Base-by-base conservation (phyloP, 1,140 invertebrate genomes). In the Sitophilus oryzae region DNA sequence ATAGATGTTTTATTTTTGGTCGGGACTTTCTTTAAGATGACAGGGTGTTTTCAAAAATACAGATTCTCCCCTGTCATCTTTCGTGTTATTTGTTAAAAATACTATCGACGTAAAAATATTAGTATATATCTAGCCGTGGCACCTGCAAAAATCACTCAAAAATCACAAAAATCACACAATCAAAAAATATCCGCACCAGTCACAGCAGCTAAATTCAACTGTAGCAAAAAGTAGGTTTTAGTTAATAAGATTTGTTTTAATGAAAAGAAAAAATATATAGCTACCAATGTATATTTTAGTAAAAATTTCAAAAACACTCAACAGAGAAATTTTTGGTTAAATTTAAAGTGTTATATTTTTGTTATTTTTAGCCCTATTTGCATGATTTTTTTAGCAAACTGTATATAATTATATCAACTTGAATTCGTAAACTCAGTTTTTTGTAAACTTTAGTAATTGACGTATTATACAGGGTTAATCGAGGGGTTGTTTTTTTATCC, bases 81-180 rank as follows among this genome's bases (percentile, higher is more conserved):
- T 2, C 9, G n/a, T 6, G 22, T 15, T 11, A 52, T 11, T 30
- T 11, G 25, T 30, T 51, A 55, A 55, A 41, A 47, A 38, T 45
- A 34, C 20, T 40, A 34, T 44, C 30, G 23, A 53, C 38, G 38
- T 53, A 53, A 47, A 54, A 54, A 54, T 41, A 42, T 10, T 41
- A 40, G 52, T 48, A 4, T 51, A 30, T 41, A 14, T 46, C 44
- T 46, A 37, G 51, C 42, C 36, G 25, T 54, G n/a, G 43, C 48
- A 57, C 48, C 55, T 57, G 48, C 41, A 57, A 57, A 58, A 52
- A 58, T 47, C 50, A 53, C 44, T 49, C 56, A 60, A 61, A 58
- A 63, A 56, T 45, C 44, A 57, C 41, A 63, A 55, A 56, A 47
- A 55, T 52, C 58, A 53, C 53, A 45, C 56, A 54, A 55, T 40